A percentile compares a stretch with the other conserved stretches of the same genome.
phyloP scores from a whole-genome alignment of 2,888 invertebrate genomes.

The Eupithecia subumbrata region DNA sequence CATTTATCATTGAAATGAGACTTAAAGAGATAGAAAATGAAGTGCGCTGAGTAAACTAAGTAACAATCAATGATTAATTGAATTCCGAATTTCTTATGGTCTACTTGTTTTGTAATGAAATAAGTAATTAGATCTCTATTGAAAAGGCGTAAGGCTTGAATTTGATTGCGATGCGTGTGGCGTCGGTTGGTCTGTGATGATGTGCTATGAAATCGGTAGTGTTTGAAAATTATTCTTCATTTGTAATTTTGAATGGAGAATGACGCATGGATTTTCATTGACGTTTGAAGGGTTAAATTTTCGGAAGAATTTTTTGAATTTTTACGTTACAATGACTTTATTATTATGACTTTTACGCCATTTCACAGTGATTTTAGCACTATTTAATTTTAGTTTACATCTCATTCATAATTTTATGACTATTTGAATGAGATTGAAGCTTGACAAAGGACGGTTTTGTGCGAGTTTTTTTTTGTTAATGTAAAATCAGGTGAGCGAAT shows the following conservation, averaged over 20 bases:
- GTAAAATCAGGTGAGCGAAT: background rate
- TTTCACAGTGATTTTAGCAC: constrained; percentile 15
- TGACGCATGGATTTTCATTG: constrained; percentile 40
- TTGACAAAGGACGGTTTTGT: background rate
- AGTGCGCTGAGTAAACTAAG: constrained; percentile 75
- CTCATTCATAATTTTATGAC: constrained; percentile 15
- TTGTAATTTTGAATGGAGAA: constrained; percentile 47
- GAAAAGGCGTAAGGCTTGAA: constrained; percentile 45
- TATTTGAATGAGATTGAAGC: constrained; percentile 6
- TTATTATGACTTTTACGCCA: constrained; percentile 10
- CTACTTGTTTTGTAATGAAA: constrained; percentile 34
- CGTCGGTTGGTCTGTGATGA: constrained; percentile 65
- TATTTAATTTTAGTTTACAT: constrained; percentile 17
- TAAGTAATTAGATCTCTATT: constrained; percentile 60
- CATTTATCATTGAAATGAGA: constrained; percentile 82
- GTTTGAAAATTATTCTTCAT: constrained; percentile 53
- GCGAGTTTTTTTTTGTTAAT: background rate
- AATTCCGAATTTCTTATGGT: constrained; percentile 56
- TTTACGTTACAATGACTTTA: background rate
- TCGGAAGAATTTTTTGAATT: constrained; percentile 16
- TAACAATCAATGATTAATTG: constrained; percentile 81
- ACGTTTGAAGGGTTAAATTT: constrained; percentile 29
- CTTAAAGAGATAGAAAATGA: constrained; percentile 83
- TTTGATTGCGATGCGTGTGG: constrained; percentile 47
- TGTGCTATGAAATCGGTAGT: constrained; percentile 47